Conservation (phyloP, 1,140 invertebrate species). For the Ectropis grisescens region DNA sequence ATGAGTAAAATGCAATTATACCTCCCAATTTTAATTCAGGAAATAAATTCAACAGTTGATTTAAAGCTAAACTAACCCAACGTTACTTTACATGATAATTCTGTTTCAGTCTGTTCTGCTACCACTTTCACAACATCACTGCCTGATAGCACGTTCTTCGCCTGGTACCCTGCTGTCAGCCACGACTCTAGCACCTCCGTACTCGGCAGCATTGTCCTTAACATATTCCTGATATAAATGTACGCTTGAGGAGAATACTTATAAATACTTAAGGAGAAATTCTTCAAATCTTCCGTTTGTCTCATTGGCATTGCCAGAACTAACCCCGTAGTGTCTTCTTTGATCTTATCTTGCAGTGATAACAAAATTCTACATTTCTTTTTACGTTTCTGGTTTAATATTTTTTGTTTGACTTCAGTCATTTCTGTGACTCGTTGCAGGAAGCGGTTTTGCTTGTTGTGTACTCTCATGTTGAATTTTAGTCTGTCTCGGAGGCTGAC, state of each 20-base stretch:
- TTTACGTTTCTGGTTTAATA: constrained; percentile 48
- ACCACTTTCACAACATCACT: constrained; percentile 45
- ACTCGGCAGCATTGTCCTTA: constrained; percentile 51
- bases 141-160: constrained; percentile 40
- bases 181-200: constrained; percentile 50
- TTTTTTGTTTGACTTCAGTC: constrained; percentile 44
- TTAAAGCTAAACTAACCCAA: constrained; percentile 37
- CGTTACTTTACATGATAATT: constrained; percentile 48
- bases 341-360: constrained; percentile 59
- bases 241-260: constrained; percentile 61
- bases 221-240: constrained; percentile 55
- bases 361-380: constrained; percentile 49
- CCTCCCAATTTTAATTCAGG: neutral
- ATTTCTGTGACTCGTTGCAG: constrained; percentile 36
- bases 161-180: constrained; percentile 38
- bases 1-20: too few species aligned
- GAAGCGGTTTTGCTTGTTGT: constrained; percentile 37
- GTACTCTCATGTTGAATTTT: constrained; percentile 37
- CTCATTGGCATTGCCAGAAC: constrained; percentile 54
- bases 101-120: constrained; percentile 45
- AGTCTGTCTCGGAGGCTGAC: constrained; percentile 39
- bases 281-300: constrained; percentile 56
- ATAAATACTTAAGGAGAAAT: constrained; percentile 56
- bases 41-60: constrained; percentile 8
- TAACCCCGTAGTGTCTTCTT: constrained; percentile 49